Evolutionary conservation across 1,140 invertebrate genomes (phyloP), one percentile per base, ranked within the genome.

Genomic region (Calephelis nemesis): DNA sequence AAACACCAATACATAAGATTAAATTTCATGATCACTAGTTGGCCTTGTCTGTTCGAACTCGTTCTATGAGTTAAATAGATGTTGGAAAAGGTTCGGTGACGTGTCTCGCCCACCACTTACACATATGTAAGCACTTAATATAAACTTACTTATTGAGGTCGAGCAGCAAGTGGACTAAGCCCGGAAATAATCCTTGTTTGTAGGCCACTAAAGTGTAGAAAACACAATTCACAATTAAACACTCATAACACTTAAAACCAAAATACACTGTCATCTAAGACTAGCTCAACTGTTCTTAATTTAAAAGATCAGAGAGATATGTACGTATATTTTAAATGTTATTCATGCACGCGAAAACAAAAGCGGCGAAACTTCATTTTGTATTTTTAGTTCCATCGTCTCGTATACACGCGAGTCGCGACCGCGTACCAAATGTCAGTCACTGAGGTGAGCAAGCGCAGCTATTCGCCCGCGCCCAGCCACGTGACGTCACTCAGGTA

Each of bases 401-500:
- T 85, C 85, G 78, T 79, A 83, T 76, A 78, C 74, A 78, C 54
- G 54, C 54, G 19, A 60, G 54, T 60, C 76, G 78, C 81, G 84
- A 82, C 77, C 83, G 82, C 79, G 85, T 73, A 76, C 73, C 79
- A 78, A 86, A 83, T 89, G 85, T 85, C 80, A 83, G 79, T 60
- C 73, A 62, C 68, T 68, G 70, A 78, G 78, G 73, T 83, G 87
- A 85, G 83, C 85, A 76, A 69, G 84, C 88, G 85, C 79, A 73
- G 81, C 54, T 60, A 75, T 68, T 78, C 79, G 80, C 84, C 84
- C 84, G 84, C 85, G 82, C 87, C 88, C 85, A 88, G 75, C 75
- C 70, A 71, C 76, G 81, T 91, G 87, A 91, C 88, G 88, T 91
- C 88, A 91, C 79, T 69, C 62, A 74, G 85, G 87, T 87, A 91